phyloP scores from a whole-genome alignment of 2,797 vertebrate genomes.

The Mus spretus region DNA sequence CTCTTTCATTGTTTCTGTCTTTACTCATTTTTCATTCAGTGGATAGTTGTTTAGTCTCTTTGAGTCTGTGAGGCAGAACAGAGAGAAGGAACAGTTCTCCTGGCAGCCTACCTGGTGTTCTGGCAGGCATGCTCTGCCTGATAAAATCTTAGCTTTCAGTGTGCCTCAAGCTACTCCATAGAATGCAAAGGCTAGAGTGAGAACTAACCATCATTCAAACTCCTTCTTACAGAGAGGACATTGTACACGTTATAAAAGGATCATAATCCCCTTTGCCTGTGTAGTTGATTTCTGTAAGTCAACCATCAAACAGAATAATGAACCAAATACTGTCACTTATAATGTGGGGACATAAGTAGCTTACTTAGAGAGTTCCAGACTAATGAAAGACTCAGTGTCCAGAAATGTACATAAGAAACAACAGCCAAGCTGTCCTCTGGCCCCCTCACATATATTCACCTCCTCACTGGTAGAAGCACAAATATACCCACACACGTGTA shows the following conservation, averaged over 20 bases:
- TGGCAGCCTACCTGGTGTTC: background rate
- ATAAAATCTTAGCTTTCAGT: conserved; percentile 44
- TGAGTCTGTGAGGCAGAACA: background rate
- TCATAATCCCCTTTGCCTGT: conserved; percentile 32
- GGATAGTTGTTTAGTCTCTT: background rate
- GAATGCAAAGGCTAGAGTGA: conserved; percentile 34
- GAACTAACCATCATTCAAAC: conserved; percentile 24
- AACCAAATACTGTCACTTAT: conserved; percentile 65
- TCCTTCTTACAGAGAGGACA: conserved; percentile 28
- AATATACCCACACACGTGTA: background rate
- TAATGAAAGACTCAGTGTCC: background rate
- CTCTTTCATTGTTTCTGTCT: background rate
- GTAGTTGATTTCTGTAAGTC: conserved; percentile 63
- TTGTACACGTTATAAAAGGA: conserved; percentile 60
- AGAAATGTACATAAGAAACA: background rate
- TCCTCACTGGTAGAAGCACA: background rate
- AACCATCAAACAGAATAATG: conserved; percentile 65
- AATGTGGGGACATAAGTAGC: background rate
- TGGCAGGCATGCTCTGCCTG: background rate
- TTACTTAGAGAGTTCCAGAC: background rate
- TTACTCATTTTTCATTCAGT: background rate
- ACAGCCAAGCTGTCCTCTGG: background rate
- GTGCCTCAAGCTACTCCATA: conserved; percentile 1
- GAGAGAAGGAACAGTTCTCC: background rate
- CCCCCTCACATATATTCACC: background rate